These are phyloP conservation scores for Engraulis encrasicolus DNA, from an alignment of 2,113 vertebrate species.

Conservation along the genomic window DNA sequence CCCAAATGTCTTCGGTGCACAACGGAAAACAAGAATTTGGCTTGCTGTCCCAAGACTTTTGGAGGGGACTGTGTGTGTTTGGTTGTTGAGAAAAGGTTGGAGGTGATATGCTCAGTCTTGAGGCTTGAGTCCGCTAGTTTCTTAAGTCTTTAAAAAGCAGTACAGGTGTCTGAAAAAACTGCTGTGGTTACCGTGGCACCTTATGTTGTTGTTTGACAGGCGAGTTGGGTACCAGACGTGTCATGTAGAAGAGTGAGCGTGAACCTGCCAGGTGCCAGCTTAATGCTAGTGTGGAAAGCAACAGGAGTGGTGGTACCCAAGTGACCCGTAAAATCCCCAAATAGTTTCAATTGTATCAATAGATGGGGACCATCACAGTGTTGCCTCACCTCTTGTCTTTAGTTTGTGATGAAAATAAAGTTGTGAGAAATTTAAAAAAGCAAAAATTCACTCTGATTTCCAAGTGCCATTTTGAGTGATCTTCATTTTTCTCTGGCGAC, in stretches of 20 bases:
- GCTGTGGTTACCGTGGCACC: neutral
- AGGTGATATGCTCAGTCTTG: too few relatives aligned
- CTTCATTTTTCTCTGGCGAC: conserved; percentile 27
- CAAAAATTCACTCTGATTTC: neutral
- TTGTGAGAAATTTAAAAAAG: conserved; percentile 38
- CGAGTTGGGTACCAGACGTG: neutral
- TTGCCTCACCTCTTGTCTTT: conserved; percentile 35
- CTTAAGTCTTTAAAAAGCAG: conserved; percentile 21
- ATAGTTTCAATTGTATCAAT: conserved; percentile 32
- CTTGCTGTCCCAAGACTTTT: too few relatives aligned
- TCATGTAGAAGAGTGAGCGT: conserved; percentile 22
- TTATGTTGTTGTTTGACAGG: conserved; percentile 25
- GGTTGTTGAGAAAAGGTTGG: too few relatives aligned
- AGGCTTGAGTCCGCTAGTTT: conserved; percentile 12
- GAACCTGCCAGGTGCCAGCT: conserved; percentile 27
- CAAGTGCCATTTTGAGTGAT: conserved; percentile 35
- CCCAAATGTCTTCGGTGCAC: too few relatives aligned
- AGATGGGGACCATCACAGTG: conserved; percentile 14
- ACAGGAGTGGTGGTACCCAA: conserved; percentile 6
- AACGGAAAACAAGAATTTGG: too few relatives aligned
- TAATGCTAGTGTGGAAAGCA: conserved; percentile 31
- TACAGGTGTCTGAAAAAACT: conserved; percentile 28
- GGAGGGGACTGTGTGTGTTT: too few relatives aligned
- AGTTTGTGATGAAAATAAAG: too few relatives aligned
- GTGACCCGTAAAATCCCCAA: conserved; percentile 42